Evolutionary conservation across 2,888 invertebrate genomes (phyloP).

Genomic region (Nesidiocoris tenuis): DNA sequence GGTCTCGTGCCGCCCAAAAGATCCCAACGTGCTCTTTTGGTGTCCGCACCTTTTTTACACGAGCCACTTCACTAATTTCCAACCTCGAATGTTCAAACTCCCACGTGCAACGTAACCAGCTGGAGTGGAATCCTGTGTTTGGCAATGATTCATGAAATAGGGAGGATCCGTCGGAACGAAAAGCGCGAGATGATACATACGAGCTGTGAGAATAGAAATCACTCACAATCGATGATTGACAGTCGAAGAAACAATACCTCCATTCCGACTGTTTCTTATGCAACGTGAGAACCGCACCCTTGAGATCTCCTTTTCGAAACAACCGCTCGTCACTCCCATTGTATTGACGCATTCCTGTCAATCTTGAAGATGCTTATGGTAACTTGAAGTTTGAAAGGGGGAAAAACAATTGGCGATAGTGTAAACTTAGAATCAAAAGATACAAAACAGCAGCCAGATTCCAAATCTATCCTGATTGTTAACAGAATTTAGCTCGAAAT

Average conservation of each 20-base stretch:
- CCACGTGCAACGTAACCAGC: not conserved
- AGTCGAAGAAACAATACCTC: not conserved
- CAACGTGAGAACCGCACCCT: not conserved
- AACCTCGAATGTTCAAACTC: not conserved
- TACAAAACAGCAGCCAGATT: no score
- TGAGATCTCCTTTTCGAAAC: not conserved
- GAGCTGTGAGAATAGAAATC: not conserved
- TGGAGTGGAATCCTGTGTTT: not conserved
- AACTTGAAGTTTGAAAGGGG: no score
- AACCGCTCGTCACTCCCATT: not conserved
- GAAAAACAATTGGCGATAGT: no score
- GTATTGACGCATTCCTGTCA: not conserved
- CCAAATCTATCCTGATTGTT: no score
- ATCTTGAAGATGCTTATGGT: no score
- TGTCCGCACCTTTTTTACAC: not conserved
- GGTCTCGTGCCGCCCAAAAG: not conserved
- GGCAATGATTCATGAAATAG: no score
- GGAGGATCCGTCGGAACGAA: no score
- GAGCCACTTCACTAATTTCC: not conserved
- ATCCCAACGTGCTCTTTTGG: not conserved
- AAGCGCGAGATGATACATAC: no score
- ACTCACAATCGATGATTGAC: not conserved
- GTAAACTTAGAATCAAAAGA: no score
- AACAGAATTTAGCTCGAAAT: no score
- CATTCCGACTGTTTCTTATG: not conserved